Evolutionary conservation across 37 sponge, comb jelly and placozoan species (phyloP).

Genomic region (Diacarnus erythraeanus): DNA sequence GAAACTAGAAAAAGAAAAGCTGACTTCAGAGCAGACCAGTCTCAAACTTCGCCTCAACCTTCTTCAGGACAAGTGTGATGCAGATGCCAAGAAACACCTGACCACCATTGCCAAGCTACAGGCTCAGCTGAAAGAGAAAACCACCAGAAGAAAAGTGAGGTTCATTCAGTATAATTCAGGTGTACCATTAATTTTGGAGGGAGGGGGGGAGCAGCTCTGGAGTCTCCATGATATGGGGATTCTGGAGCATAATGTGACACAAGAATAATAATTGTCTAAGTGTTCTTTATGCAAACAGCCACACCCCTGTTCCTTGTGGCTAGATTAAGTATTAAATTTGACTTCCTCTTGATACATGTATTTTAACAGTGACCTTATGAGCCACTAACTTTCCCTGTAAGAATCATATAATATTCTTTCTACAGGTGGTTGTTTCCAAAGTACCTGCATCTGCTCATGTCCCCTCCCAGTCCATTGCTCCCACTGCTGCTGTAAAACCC

Average conservation of each 20-base stretch:
- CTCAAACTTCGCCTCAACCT: constrained; percentile 13
- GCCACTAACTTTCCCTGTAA: too few relatives aligned
- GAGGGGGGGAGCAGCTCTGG: background rate
- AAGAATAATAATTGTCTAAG: background rate
- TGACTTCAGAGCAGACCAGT: background rate
- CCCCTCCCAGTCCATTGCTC: constrained; percentile 38
- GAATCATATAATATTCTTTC: too few relatives aligned
- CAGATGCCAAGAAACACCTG: constrained; percentile 20
- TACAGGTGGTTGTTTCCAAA: background rate
- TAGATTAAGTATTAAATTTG: too few relatives aligned
- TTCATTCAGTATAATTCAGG: too few relatives aligned
- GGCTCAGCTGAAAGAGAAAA: constrained; percentile 36
- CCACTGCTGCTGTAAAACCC: constrained; percentile 66
- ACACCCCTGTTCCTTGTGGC: too few relatives aligned
- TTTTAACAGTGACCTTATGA: too few relatives aligned
- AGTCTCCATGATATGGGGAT: background rate
- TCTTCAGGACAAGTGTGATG: constrained; percentile 23
- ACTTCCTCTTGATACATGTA: too few relatives aligned
- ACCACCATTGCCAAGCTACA: constrained; percentile 26
- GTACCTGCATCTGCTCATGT: constrained; percentile 7
- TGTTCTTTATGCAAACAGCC: too few relatives aligned
- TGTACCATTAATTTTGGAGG: too few relatives aligned
- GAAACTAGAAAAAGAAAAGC: background rate
- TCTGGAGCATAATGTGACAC: background rate
- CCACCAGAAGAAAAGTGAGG: constrained; percentile 37